These are phyloP conservation scores for Hemibagrus wyckioides DNA, from an alignment of 2,113 vertebrate genomes.

Conservation along the genomic window DNA sequence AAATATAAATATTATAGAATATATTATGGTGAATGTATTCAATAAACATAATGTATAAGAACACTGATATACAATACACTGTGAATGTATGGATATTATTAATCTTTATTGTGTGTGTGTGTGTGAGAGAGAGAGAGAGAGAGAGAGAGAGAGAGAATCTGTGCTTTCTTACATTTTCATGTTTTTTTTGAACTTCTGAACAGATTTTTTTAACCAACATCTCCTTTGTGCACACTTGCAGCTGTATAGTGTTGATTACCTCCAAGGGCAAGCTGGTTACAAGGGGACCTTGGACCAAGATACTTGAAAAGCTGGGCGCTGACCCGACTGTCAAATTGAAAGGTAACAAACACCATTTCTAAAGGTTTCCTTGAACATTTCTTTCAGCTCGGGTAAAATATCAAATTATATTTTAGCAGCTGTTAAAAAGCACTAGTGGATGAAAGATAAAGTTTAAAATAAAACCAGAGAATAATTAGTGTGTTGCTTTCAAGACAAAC, in stretches of 20 bases:
- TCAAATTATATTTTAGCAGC: not conserved
- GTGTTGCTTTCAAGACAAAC: not conserved
- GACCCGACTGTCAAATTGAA: slow-evolving; percentile 78
- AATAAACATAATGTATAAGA: not conserved
- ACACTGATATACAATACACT: not conserved
- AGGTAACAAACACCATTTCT: slow-evolving; percentile 74
- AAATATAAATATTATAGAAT: not conserved
- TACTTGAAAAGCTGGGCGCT: slow-evolving; percentile 83
- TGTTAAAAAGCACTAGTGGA: not conserved
- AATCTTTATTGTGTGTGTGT: not conserved
- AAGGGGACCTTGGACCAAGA: slow-evolving; percentile 85
- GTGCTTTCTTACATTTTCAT: no score
- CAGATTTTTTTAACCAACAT: not conserved
- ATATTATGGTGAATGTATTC: not conserved
- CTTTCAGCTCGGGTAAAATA: not conserved
- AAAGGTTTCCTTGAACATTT: not conserved
- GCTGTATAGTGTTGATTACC: slow-evolving; percentile 86
- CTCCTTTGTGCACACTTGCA: slow-evolving; percentile 53
- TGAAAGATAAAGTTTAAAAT: not conserved
- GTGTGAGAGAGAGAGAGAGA: not conserved
- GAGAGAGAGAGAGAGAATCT: not conserved
- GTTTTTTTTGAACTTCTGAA: not conserved
- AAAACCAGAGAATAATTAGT: not conserved
- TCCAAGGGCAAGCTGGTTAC: slow-evolving; percentile 84
- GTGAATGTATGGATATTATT: not conserved